phyloP scores from a whole-genome alignment of 2,888 invertebrate species.

The Drosophila longiperda region DNA sequence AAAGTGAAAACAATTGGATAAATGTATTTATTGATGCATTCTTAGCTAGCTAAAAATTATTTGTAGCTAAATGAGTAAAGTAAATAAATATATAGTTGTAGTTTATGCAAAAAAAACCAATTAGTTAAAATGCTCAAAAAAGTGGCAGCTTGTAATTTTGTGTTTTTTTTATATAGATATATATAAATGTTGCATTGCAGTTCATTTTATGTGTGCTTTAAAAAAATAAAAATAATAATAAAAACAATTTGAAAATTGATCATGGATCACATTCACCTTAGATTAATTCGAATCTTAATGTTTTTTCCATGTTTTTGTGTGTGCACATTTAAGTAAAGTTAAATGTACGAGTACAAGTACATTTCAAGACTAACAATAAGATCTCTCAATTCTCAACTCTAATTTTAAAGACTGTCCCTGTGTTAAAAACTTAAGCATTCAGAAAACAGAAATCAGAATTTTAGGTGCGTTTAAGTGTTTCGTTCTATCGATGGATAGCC shows the following conservation, averaged over 20 bases:
- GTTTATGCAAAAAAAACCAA: no score
- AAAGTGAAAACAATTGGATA: constrained; percentile 51
- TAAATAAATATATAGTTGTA: constrained; percentile 22
- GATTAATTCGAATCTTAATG: constrained; percentile 40
- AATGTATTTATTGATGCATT: constrained; percentile 79
- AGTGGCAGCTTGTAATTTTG: constrained; percentile 34
- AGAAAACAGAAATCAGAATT: constrained; percentile 19
- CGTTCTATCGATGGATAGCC: constrained; percentile 27
- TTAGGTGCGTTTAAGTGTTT: constrained; percentile 29
- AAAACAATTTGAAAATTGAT: not conserved
- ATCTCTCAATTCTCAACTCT: constrained; percentile 60
- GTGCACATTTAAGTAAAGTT: constrained; percentile 50
- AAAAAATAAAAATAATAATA: not conserved
- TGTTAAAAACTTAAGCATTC: constrained; percentile 67
- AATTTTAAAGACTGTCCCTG: constrained; percentile 76
- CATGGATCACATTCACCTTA: constrained; percentile 16
- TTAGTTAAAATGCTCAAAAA: constrained; percentile 41
- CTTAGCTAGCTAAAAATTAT: constrained; percentile 66
- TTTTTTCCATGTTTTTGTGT: constrained; percentile 50
- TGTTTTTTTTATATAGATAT: constrained; percentile 21
- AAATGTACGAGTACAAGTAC: constrained; percentile 42
- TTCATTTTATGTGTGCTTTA: constrained; percentile 48
- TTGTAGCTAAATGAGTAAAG: constrained; percentile 49
- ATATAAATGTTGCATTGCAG: constrained; percentile 63
- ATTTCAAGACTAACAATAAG: constrained; percentile 61